Evolutionary conservation across 2,113 vertebrate species (phyloP), one percentile per base, ranked within the genome.

Genomic region (Varanus salvator): DNA sequence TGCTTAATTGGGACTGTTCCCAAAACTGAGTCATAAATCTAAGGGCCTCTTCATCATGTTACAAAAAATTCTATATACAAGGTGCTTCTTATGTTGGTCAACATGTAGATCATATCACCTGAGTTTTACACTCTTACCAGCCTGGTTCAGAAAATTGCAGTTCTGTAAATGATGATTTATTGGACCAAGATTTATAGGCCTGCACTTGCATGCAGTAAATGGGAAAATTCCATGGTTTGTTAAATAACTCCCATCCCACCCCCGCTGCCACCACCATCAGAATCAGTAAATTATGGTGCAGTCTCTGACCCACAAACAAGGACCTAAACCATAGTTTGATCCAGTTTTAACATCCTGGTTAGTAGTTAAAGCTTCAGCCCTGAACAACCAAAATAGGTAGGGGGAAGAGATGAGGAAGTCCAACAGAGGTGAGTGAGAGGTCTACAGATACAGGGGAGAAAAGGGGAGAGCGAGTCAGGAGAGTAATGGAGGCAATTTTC

Each of bases 1-100:
- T 91, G 86, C 52, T 95, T 92, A 89, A 90, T 92, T 88, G 94
- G 94, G 83, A 90, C 80, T 74, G 86, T 84, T 89, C 93, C 94
- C 93, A 94, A 95, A 95, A 85, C 76, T 57, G 86, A 69, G 64
- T 57, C 88, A 80, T 85, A 89, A 89, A 89, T 89, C 82, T 71
- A n/a, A 78, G 48, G 60, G 48, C 60, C 11, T 25, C n/a, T 89
- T 85, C 60, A 69, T 31, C n/a, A 85, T 31, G 74, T 77, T 89
- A 69, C 71, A 34, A 31, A 87, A 44, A 89, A 44, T 85, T 74
- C 72, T 68, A 57, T 29, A 84, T n/a, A 80, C 50, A 77, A 80
- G n/a, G 8, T 27, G 8, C 48, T 85, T 89, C 29, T 52, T 76
- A 66, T 44, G 5, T 69, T 69, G 80, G 69, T 27, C 17, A 50